Conservation (phyloP, 2,888 invertebrate genomes). For the Eupithecia tripunctaria region DNA sequence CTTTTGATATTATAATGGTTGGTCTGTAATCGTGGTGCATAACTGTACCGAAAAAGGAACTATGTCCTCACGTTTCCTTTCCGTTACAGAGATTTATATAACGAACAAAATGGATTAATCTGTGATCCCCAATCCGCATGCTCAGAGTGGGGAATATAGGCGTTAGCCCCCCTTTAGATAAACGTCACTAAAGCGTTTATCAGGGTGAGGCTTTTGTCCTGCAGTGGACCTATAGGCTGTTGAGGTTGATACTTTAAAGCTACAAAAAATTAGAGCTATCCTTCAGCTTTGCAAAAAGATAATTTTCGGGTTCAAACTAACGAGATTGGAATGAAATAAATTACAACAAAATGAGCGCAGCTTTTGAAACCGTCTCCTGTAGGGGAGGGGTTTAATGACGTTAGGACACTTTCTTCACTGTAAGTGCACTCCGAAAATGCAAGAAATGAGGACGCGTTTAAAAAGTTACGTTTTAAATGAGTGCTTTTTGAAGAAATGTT, state of each 20-base stretch:
- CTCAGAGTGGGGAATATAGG: too few species aligned
- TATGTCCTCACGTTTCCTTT: background rate
- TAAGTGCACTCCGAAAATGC: slow-evolving; percentile 14
- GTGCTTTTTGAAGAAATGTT: background rate
- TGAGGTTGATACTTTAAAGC: too few species aligned
- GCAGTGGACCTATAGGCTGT: too few species aligned
- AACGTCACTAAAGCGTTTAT: too few species aligned
- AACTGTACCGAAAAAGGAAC: background rate
- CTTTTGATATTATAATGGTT: background rate
- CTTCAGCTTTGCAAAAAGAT: background rate
- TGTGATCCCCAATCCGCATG: too few species aligned
- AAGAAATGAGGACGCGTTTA: background rate
- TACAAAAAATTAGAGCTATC: too few species aligned
- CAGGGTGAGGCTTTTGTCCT: too few species aligned
- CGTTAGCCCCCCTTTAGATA: too few species aligned
- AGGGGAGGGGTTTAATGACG: background rate
- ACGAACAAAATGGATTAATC: too few species aligned
- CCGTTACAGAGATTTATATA: background rate
- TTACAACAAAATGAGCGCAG: slow-evolving; percentile 4
- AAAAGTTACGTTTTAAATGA: background rate
- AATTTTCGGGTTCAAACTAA: background rate
- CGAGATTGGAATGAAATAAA: background rate
- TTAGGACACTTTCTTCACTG: slow-evolving; percentile 4
- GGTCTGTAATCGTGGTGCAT: background rate
- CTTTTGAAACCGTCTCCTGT: background rate